Conservation (phyloP, 2,888 invertebrate genomes). For the Lacanobia oleracea region DNA sequence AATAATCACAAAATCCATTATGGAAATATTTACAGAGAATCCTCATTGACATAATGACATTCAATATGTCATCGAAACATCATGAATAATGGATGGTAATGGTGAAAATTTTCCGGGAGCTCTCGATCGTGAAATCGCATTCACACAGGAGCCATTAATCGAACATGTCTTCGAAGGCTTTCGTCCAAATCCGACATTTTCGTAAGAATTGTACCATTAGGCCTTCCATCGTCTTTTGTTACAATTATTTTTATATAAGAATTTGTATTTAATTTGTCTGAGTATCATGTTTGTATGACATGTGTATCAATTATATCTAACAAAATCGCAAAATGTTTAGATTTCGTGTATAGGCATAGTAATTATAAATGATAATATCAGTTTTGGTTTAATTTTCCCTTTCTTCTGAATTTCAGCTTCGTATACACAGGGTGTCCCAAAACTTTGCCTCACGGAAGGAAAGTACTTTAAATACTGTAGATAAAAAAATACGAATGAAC, state of each 20-base stretch:
- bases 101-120: constrained; percentile 60
- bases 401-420: neutral
- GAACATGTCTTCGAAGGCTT: constrained; percentile 52
- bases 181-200: constrained; percentile 41
- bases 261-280: neutral
- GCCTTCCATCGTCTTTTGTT: constrained; percentile 33
- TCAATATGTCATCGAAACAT: constrained; percentile 80
- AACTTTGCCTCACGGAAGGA: too few species aligned
- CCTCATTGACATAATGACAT: constrained; percentile 78
- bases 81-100: constrained; percentile 80
- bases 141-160: constrained; percentile 63
- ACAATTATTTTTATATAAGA: constrained; percentile 14
- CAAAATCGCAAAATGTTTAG: neutral
- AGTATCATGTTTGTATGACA: neutral
- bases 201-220: constrained; percentile 43
- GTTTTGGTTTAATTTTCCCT: neutral
- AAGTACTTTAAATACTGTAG: too few species aligned
- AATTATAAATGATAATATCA: neutral
- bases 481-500: too few species aligned
- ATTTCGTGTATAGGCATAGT: neutral
- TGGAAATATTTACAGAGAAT: constrained; percentile 73
- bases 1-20: constrained; percentile 33
- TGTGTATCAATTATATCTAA: neutral
- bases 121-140: constrained; percentile 69
- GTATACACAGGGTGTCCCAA: too few species aligned